Evolutionary conservation across 30 jellyfish, hydroid and myxozoan genomes (phyloP).

Genomic region (Hydractinia symbiolongicarpus): DNA sequence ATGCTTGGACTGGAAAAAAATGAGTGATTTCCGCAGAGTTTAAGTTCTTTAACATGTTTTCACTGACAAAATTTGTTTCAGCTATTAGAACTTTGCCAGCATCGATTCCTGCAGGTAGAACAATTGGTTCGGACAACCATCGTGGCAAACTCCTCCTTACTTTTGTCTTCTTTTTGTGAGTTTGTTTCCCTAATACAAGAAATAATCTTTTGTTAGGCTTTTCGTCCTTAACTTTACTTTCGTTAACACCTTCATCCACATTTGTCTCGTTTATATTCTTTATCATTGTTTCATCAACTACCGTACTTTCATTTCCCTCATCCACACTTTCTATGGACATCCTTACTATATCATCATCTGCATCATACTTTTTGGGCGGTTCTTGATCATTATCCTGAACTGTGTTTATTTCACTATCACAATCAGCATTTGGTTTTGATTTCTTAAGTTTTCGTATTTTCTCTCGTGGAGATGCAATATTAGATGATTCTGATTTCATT

Average conservation of each 20-base stretch:
- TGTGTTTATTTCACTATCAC: background rate
- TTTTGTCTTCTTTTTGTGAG: constrained; percentile 18
- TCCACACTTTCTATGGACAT: background rate
- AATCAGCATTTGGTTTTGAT: background rate
- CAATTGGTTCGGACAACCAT: constrained; percentile 74
- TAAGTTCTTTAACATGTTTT: constrained; percentile 29
- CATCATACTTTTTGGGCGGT: background rate
- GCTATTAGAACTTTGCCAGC: background rate
- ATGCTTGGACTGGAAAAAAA: constrained; percentile 77
- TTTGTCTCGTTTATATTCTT: background rate
- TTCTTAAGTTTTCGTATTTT: background rate
- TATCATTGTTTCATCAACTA: background rate
- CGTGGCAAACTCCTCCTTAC: constrained; percentile 62
- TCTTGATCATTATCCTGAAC: background rate
- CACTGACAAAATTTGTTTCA: constrained; percentile 30
- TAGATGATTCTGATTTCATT: no score
- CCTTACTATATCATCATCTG: background rate
- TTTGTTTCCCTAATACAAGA: constrained; percentile 37
- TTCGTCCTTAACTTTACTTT: no score
- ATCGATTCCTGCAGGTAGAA: constrained; percentile 32
- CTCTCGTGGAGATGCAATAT: background rate
- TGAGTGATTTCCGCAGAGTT: constrained; percentile 21
- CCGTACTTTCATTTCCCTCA: background rate
- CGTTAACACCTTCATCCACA: background rate
- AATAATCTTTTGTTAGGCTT: background rate